These are phyloP conservation scores for Lerista edwardsae DNA, from an alignment of 2,797 vertebrate genomes.

Conservation along the genomic window DNA sequence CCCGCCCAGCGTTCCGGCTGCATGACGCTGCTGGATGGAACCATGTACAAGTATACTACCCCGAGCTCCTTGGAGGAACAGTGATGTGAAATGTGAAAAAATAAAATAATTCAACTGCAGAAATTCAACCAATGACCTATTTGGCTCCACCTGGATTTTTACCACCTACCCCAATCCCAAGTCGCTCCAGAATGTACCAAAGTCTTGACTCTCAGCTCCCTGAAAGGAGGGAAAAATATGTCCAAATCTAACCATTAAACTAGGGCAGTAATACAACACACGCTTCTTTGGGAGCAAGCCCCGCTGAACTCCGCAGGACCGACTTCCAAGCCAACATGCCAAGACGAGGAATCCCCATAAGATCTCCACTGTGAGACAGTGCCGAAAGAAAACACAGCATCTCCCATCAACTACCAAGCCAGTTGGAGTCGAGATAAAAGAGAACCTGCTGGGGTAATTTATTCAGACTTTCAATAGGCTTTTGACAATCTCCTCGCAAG, in stretches of 20 bases:
- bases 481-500: conserved; percentile 31
- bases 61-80: no score
- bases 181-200: neutral
- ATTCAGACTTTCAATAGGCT: conserved; percentile 33
- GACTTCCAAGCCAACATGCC: neutral
- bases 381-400: neutral
- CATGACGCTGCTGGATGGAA: no score
- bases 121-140: neutral
- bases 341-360: neutral
- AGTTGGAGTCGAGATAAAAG: neutral
- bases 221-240: neutral
- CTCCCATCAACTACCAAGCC: conserved; percentile 1
- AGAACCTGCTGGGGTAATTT: conserved; percentile 28
- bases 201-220: neutral
- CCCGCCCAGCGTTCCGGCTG: no score
- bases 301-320: neutral
- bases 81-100: no score
- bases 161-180: no score
- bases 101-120: neutral
- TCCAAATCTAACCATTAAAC: neutral
- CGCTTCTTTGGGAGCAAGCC: neutral
- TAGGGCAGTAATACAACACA: neutral
- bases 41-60: no score
- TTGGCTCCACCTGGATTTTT: neutral
- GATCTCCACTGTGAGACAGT: neutral